A percentile compares a stretch with the other conserved stretches of the same genome.
These are phyloP conservation scores for Myotis findleyi DNA, from an alignment of 2,797 vertebrate genomes.

Conservation along the genomic window DNA sequence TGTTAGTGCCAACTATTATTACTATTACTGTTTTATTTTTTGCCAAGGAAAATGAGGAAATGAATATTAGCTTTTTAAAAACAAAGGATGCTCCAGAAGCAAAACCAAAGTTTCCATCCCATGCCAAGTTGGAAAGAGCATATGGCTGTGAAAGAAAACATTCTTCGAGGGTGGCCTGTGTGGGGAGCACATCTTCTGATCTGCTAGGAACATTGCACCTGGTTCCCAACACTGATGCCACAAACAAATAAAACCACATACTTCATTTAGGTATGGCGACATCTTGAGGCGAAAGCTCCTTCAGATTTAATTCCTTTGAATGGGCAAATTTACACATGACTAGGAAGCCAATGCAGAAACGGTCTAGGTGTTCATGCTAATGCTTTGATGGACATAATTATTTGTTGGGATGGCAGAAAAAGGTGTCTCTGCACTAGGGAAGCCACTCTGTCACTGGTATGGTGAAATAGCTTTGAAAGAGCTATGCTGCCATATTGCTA, in stretches of 20 bases:
- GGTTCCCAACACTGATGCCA: constrained; percentile 13
- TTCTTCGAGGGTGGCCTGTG: constrained; percentile 64
- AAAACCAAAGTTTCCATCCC: background rate
- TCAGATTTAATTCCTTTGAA: background rate
- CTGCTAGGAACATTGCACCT: constrained; percentile 39
- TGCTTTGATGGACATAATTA: background rate
- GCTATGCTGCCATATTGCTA: background rate
- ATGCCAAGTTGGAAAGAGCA: constrained; percentile 67
- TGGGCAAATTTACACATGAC: background rate
- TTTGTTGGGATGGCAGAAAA: background rate
- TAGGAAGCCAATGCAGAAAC: background rate
- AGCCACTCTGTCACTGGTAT: background rate
- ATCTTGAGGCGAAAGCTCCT: background rate
- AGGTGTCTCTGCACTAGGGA: background rate
- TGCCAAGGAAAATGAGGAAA: constrained; percentile 79
- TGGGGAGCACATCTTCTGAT: constrained; percentile 14
- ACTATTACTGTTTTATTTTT: constrained; percentile 66
- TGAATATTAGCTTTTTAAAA: constrained; percentile 53
- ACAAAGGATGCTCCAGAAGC: constrained; percentile 67
- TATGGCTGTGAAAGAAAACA: constrained; percentile 67
- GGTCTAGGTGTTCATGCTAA: background rate
- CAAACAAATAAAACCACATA: constrained; percentile 21
- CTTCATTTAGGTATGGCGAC: constrained; percentile 11
- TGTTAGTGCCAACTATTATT: constrained; percentile 61
- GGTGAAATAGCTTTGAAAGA: background rate